Evolutionary conservation across 2,797 vertebrate species (phyloP), one percentile per base, ranked within the genome.

Genomic region (Chanos chanos): DNA sequence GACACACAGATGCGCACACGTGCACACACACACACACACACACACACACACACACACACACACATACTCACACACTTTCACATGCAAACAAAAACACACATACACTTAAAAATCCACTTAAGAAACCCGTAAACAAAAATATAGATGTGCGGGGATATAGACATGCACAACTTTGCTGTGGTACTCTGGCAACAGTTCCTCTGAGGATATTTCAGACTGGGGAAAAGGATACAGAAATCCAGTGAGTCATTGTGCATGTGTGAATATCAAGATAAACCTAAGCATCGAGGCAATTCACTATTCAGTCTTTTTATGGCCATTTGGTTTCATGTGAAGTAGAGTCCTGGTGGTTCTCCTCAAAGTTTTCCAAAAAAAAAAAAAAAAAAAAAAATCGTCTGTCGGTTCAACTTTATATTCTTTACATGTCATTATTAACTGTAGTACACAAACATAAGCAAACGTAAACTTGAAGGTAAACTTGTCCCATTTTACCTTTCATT

Each of bases 261-360:
- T 55, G 68, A 60, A 40, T 52, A 66, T 48, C 60, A 66, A 60
- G 56, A 52, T 49, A 60, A 39, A 56, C 24, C 16, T 50, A 22
- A 69, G 72, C 63, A 64, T 66, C 66, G 59, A 63, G 61, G 61
- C 39, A 73, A 34, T 43, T 59, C n/a, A n/a, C n/a, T 18, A 53
- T 61, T 12, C 5, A 16, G 16, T 27, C 30, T 37, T 28, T 49
- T 7, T 48, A 64, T 55, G n/a, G 8, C 37, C 45, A 45, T 15
- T 25, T 13, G 40, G 16, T 54, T 21, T 15, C 16, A n/a, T n/a
- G n/a, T n/a, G n/a, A n/a, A n/a, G n/a, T n/a, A n/a, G n/a, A n/a
- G n/a, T n/a, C n/a, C n/a, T n/a, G n/a, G n/a, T n/a, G n/a, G n/a
- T 43, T 61, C 34, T 36, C 19, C 59, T 61, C 33, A 30, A 33